Evolutionary conservation across 2,113 vertebrate species (phyloP), one percentile per base, ranked within the genome.

Genomic region (Candoia aspera): DNA sequence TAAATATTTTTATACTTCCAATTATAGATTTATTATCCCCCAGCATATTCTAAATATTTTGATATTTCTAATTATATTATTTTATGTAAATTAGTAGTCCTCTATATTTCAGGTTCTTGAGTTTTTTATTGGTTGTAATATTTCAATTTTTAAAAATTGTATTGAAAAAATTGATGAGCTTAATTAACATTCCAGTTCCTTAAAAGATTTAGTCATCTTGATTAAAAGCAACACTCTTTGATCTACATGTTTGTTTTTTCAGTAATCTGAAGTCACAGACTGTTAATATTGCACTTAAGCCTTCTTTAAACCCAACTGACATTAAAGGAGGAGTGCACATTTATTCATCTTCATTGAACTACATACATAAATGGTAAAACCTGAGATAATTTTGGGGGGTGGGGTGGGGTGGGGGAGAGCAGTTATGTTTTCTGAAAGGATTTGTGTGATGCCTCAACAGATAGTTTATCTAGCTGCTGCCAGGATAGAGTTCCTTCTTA

Each of bases 161-260:
- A 19, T 42, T 79, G 6, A 42, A 53, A 53, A 54, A 23, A 73
- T 54, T 23, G 29, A 89, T 55, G 58, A 73, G 42, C 55, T 92
- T 88, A 53, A 23, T 84, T 84, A 84, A 88, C 86, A 92, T 89
- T 89, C 57, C 73, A 92, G 10, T 79, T 24, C n/a, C 57, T 92
- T 84, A 79, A 64, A 64, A 33, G 46, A 79, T n/a, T 84, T 84
- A 64, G 83, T 49, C 53, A 89, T 89, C 46, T 92, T 54, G 84
- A 92, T 88, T 88, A 88, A 88, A 92, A 54, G 12, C 13, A 58
- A 62, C 37, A 58, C 15, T 33, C 84, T 91, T 91, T 91, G 90
- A 91, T 73, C 53, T n/a, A 33, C 26, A 2, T 42, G 55, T 91
- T 87, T 87, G 15, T 87, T 91, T 19, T 26, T 89, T 88, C 59